Evolutionary conservation across 2,113 vertebrate genomes (phyloP), one percentile per base, ranked within the genome.

Genomic region (Urocynchramus pylzowi): DNA sequence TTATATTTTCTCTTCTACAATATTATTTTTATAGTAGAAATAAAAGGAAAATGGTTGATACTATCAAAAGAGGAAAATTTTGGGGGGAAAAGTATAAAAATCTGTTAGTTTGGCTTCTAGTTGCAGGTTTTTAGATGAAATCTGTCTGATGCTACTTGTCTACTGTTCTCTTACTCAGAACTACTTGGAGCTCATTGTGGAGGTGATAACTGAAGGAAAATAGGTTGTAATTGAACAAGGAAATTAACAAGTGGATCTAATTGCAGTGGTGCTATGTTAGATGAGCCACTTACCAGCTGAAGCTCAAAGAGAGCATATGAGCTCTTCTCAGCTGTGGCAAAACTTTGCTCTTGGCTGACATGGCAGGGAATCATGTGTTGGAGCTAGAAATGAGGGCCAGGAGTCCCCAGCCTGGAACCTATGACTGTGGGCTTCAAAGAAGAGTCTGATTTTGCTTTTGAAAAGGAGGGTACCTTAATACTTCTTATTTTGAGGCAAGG

Each of bases 1-100:
- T 77, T 27, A 19, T 13, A 50, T 21, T 65, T 76, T 73, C 13
- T 35, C 50, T 74, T 63, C 44, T 2, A 35, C 37, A 54, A 45
- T 68, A 28, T 24, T 54, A 65, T 41, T 89, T 53, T 61, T n/a
- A 10, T 13, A 52, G 33, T 24, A 59, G 45, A 68, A 86, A 74
- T 70, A 6, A 50, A 7, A 50, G n/a, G 21, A 14, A 86, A 81
- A 71, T 39, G 6, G 24, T 69, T n/a, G 12, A 6, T 41, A n/a
- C 77, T 84, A 65, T 11, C 26, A 31, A 57, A 61, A 65, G 35
- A 33, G 67, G 21, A 59, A 85, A 20, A 8, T n/a, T n/a, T 52
- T 3, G 0, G 0, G 4, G 4, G 2, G 9, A 33, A 63, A 4
- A 19, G 21, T 42, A 27, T n/a, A 8, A 68, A 84, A 56, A 30